Base-by-base conservation (phyloP, 2,888 invertebrate genomes). In the Syritta pipiens region DNA sequence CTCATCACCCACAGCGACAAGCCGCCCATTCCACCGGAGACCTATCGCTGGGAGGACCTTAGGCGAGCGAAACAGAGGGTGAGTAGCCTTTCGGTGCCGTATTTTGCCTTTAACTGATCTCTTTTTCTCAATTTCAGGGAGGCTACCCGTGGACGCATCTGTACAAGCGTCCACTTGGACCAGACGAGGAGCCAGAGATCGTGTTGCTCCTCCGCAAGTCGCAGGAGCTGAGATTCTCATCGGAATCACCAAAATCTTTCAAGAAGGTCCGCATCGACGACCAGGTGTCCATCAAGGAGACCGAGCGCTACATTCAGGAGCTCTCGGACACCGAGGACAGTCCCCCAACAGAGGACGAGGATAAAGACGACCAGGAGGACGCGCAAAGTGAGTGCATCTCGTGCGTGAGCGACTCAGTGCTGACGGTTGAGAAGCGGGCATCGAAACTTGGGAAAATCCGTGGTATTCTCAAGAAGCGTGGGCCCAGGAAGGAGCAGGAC, bases 121-220 rank as follows among this genome's bases (percentile, higher is more conserved):
- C 4, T 12, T 22, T 60, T 60, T 62, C 12, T 12, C 55, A 20
- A 57, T 76, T 69, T 1, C 24, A 91, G 86, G 95, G 95, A 81
- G 93, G 92, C 44, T 95, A 95, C 86, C 95, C 95, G 83, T 95
- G 95, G 94, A 95, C 95, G 9, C 92, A 94, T 88, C 89, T 95
- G 20, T 90, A 93, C 84, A 94, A 94, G 86, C 91, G 90, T 19
- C 92, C 93, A 0, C 87, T 93, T 17, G 89, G 89, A 26, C 86
- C 87, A 3, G 85, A 88, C 81, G 89, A 89, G 69, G 85, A 89
- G 68, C 89, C 89, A 12, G 89, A 89, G 81, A 86, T 88, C 72
- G 85, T 89, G 9, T 82, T 88, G 48, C 84, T 88, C 24, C 81
- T 88, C 42, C 85, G 89, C 22, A 87, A 86, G 75, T 86, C 87